phyloP scores from a whole-genome alignment of 2,113 vertebrate species.

The Silurus meridionalis region DNA sequence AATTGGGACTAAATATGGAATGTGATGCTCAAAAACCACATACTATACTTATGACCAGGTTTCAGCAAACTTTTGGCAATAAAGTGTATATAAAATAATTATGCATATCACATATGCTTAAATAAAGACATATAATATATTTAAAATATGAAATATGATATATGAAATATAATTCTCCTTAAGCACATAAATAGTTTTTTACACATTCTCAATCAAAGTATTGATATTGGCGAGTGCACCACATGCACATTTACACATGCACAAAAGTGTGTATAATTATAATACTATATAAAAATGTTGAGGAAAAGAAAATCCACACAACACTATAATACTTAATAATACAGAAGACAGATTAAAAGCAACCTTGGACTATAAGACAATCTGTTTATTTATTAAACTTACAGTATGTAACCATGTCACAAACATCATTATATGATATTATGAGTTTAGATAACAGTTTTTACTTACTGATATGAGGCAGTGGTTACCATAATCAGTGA shows the following conservation, averaged over 20 bases:
- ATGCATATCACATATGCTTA: no score
- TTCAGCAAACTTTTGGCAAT: no score
- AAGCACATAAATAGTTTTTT: background rate
- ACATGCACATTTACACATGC: background rate
- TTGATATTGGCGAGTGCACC: background rate
- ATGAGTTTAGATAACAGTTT: background rate
- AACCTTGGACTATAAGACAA: no score
- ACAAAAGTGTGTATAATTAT: no score
- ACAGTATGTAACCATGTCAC: background rate
- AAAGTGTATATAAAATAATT: no score
- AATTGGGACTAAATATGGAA: no score
- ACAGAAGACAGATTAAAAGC: background rate
- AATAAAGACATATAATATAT: no score
- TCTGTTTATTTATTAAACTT: background rate
- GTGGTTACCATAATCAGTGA: background rate
- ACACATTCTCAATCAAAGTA: background rate
- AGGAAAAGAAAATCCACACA: background rate
- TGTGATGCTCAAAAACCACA: no score
- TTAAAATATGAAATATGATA: background rate
- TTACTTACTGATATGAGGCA: background rate
- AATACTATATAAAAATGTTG: no score
- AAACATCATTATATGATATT: background rate
- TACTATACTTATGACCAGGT: no score
- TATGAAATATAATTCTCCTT: background rate
- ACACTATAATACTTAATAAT: background rate